Evolutionary conservation across 2,888 invertebrate genomes (phyloP).

Genomic region (Perizoma flavofasciatum): DNA sequence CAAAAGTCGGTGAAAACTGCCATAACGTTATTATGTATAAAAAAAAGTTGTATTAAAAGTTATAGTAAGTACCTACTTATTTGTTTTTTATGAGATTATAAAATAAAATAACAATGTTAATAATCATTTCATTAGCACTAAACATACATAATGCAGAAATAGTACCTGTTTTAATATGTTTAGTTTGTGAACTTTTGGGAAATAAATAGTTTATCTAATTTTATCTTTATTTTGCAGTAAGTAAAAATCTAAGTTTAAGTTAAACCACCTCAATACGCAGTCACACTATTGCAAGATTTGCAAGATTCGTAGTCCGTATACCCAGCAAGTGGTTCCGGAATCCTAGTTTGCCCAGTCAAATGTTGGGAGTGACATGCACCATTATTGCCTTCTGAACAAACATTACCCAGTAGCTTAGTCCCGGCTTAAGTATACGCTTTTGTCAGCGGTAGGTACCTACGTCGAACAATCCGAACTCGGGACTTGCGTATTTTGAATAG

Average conservation of each 20-base stretch:
- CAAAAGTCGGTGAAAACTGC: no score
- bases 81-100: no score
- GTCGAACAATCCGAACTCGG: conserved; percentile 32
- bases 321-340: conserved; percentile 34
- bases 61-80: no score
- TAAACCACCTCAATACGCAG: conserved; percentile 28
- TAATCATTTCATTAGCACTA: no score
- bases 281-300: conserved; percentile 31
- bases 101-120: no score
- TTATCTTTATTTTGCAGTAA: no score
- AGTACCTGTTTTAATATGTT: no score
- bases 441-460: conserved; percentile 38
- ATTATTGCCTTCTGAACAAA: conserved; percentile 79
- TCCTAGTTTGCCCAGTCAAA: conserved; percentile 74
- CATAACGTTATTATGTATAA: no score
- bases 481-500: conserved; percentile 35
- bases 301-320: conserved; percentile 43
- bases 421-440: conserved; percentile 56
- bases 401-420: conserved; percentile 63
- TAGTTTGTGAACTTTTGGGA: no score
- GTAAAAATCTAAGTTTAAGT: conserved; percentile 3
- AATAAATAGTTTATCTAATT: no score
- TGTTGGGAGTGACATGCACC: conserved; percentile 67
- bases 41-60: no score
- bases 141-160: no score